Evolutionary conservation across 2,113 vertebrate genomes (phyloP).

Genomic region (Ictalurus punctatus): DNA sequence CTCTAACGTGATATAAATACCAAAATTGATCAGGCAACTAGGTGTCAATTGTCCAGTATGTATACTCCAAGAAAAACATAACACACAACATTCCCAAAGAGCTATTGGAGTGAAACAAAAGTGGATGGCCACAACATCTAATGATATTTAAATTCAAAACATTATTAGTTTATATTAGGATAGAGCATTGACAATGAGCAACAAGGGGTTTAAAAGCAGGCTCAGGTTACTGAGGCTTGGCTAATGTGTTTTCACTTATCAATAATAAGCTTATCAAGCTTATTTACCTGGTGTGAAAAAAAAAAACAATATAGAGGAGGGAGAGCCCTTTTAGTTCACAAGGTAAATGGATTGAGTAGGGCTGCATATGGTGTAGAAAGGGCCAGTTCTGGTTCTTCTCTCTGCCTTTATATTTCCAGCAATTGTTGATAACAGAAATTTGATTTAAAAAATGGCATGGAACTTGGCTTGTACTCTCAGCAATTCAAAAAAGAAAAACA

Average conservation of each 20-base stretch:
- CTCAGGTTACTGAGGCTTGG: neutral
- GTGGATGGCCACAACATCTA: no score
- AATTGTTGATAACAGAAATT: neutral
- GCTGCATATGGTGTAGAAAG: neutral
- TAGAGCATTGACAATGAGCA: neutral
- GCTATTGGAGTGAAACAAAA: no score
- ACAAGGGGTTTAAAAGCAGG: neutral
- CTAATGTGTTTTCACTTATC: conserved; percentile 30
- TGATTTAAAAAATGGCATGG: neutral
- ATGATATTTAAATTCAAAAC: neutral
- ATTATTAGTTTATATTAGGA: neutral
- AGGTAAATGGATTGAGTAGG: neutral
- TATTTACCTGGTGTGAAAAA: conserved; percentile 3
- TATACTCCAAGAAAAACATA: neutral
- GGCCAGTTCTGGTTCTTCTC: neutral
- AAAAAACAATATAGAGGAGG: neutral
- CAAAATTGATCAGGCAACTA: neutral
- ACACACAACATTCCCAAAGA: neutral
- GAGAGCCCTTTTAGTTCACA: neutral
- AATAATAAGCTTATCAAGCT: conserved; percentile 7
- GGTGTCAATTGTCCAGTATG: neutral
- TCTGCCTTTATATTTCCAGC: neutral
- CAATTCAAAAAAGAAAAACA: neutral
- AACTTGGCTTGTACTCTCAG: neutral
- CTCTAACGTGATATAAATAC: neutral